Evolutionary conservation across 2,113 vertebrate species (phyloP), one percentile per base, ranked within the genome.

Genomic region (Laterallus jamaicensis): DNA sequence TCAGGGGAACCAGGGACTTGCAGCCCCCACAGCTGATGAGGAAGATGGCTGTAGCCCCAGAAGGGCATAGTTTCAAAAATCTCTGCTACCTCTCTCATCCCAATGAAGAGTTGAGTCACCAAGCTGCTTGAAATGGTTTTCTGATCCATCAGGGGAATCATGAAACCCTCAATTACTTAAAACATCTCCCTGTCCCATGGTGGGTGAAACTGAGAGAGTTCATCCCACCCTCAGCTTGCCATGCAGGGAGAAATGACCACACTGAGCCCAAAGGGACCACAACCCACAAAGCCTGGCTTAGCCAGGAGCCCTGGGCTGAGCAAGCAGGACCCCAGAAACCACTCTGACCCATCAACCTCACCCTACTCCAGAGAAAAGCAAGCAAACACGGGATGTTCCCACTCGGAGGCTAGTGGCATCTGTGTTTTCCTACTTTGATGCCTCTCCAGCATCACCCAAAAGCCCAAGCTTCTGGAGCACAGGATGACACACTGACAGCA

Each of bases 401-500:
- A 21, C 9, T 29, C 0, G 0, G 62, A 15, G 17, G 66, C 58
- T 20, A 37, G 49, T 66, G 44, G 49, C 52, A 63, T 49, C 77
- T 55, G 17, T 39, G 59, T 24, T 89, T 80, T 73, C 74, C 59
- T 60, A 6, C 35, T 74, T 77, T 25, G 52, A 54, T 3, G 3
- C 26, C 28, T 82, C 75, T 66, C 55, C 16, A 4, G 50, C 74
- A 75, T 15, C 87, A 83, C 63, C 67, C 70, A 67, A 64, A 93
- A 68, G 31, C 50, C 5, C 4, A 49, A 94, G 82, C 68, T 95
- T 50, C 32, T 6, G 9, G 15, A 86, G 68, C 42, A 40, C 4
- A 31, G 66, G 47, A 24, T 82, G 78, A 77, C 78, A 86, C 54
- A 64, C 60, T 94, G 90, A 82, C 82, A 96, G 68, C 55, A 91